phyloP scores from a whole-genome alignment of 2,797 vertebrate species.

The Carapus acus region DNA sequence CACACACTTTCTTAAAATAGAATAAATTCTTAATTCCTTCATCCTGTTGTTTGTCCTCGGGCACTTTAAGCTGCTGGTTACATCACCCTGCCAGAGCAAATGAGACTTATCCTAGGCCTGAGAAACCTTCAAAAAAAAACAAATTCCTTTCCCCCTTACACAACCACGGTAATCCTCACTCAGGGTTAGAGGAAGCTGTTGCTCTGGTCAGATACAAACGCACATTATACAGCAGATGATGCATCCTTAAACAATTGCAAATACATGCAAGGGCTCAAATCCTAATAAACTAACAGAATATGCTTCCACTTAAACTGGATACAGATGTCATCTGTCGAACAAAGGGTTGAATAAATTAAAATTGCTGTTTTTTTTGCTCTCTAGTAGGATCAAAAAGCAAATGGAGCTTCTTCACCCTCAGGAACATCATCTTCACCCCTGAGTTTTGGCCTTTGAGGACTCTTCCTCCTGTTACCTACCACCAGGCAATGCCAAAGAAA shows the following conservation, averaged over 20 bases:
- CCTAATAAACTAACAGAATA: too few species aligned
- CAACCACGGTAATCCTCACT: conserved; percentile 56
- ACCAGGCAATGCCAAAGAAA: too few species aligned
- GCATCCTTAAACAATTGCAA: too few species aligned
- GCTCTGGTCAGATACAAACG: conserved; percentile 25
- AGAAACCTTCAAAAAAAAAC: conserved; percentile 32
- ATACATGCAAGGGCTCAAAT: too few species aligned
- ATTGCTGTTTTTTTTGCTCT: background rate
- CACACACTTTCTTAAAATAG: too few species aligned
- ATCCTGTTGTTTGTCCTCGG: background rate
- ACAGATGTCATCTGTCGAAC: too few species aligned
- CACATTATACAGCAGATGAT: conserved; percentile 27
- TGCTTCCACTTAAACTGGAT: too few species aligned
- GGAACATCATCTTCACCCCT: too few species aligned
- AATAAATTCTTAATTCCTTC: too few species aligned
- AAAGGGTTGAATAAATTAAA: too few species aligned
- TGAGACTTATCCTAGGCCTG: conserved; percentile 6
- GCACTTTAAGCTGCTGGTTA: conserved; percentile 2
- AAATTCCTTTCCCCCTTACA: conserved; percentile 37
- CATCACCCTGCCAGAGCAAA: conserved; percentile 28
- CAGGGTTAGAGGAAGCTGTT: conserved; percentile 41
- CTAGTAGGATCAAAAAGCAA: background rate
- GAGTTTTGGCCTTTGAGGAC: background rate
- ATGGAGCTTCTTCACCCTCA: too few species aligned
- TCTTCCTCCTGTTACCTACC: background rate